A percentile compares a stretch with the other conserved stretches of the same genome.
These are phyloP conservation scores for Rhagium mordax DNA, from an alignment of 2,888 invertebrate genomes.

Conservation along the genomic window DNA sequence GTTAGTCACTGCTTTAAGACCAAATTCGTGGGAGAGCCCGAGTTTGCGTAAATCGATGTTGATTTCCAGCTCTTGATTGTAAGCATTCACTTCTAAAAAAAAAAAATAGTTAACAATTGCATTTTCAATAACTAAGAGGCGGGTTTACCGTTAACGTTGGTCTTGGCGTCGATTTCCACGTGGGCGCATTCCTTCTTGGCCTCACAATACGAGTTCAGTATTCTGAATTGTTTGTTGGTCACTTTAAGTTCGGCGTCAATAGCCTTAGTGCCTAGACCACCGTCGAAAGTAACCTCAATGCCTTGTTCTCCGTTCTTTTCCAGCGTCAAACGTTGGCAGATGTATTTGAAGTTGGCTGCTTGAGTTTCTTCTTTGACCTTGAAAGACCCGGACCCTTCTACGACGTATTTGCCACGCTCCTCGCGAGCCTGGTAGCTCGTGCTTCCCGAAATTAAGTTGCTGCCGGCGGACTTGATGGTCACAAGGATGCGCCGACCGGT, in stretches of 20 bases:
- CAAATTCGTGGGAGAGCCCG: constrained; percentile 83
- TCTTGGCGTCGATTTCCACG: constrained; percentile 78
- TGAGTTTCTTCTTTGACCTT: constrained; percentile 80
- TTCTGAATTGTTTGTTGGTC: constrained; percentile 82
- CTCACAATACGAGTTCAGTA: constrained; percentile 82
- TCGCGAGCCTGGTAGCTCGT: constrained; percentile 81
- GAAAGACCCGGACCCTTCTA: constrained; percentile 84
- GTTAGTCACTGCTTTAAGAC: constrained; percentile 78
- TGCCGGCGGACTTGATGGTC: constrained; percentile 76
- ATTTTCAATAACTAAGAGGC: background rate
- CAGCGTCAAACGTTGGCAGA: constrained; percentile 73
- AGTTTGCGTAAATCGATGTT: constrained; percentile 82
- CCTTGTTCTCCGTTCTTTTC: constrained; percentile 81
- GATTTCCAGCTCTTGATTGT: constrained; percentile 77
- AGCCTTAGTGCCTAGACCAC: constrained; percentile 79
- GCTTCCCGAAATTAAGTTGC: constrained; percentile 81
- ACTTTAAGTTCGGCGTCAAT: constrained; percentile 80
- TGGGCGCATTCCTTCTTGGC: constrained; percentile 86
- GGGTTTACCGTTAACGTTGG: constrained; percentile 66
- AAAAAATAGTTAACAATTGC: background rate
- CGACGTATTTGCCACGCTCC: constrained; percentile 79
- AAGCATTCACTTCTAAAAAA: constrained; percentile 70
- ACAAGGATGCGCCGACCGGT: constrained; percentile 78
- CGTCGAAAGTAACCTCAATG: constrained; percentile 78
- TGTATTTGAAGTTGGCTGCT: constrained; percentile 83